Percentiles rank a stretch among this genome's conserved stretches.
Conservation (phyloP, 2,113 vertebrate genomes). For the Macrotus californicus region DNA sequence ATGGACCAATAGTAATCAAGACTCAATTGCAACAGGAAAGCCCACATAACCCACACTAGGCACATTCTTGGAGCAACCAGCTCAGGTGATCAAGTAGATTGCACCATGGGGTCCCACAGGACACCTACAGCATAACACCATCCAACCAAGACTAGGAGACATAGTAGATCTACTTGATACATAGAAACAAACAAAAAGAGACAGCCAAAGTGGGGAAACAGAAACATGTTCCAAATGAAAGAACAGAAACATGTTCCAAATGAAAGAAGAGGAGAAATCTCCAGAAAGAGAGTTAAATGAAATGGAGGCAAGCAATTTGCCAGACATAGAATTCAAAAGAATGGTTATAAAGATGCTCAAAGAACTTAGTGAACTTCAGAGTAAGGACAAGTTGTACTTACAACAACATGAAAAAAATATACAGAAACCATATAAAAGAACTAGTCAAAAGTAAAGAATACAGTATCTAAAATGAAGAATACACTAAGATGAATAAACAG, state of each 20-base stretch:
- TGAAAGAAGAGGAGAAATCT: neutral
- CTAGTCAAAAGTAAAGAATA: neutral
- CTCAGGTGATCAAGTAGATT: neutral
- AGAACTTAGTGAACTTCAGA: neutral
- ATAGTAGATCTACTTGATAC: neutral
- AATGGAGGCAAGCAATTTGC: neutral
- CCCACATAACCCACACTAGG: neutral
- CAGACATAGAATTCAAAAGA: neutral
- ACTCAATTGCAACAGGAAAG: neutral
- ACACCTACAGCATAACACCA: neutral
- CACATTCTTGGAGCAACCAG: neutral
- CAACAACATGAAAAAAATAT: neutral
- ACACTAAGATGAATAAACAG: neutral
- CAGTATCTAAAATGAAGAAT: neutral
- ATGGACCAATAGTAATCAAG: neutral
- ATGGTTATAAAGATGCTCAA: neutral
- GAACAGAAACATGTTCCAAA: neutral
- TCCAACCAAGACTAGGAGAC: neutral
- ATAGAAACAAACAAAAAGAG: neutral
- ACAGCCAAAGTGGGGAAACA: neutral
- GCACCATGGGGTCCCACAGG: neutral
- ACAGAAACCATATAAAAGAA: neutral
- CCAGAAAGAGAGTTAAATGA: neutral
- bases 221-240: neutral
- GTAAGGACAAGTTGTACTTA: neutral